phyloP scores from a whole-genome alignment of 2,888 invertebrate genomes.

The Cepaea hortensis region DNA sequence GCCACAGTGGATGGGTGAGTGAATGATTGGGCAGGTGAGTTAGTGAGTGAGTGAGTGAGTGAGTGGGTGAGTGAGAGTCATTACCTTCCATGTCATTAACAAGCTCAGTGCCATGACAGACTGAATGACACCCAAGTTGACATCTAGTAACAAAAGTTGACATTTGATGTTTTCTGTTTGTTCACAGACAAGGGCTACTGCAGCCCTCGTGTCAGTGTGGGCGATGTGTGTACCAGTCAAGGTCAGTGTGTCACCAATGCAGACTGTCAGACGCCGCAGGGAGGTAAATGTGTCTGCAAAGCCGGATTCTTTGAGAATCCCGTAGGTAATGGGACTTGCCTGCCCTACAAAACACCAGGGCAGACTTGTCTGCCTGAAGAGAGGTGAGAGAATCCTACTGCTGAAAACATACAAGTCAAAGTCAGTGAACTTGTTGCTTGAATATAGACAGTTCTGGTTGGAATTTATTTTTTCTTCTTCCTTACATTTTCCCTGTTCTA shows the following conservation, averaged over 20 bases:
- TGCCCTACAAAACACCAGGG: slow-evolving; percentile 45
- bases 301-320: slow-evolving; percentile 8
- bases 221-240: slow-evolving; percentile 37
- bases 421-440: neutral
- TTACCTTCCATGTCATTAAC: too few relatives aligned
- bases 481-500: too few relatives aligned
- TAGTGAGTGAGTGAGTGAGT: neutral
- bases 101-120: too few relatives aligned
- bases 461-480: too few relatives aligned
- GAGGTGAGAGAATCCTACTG: neutral
- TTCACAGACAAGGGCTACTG: slow-evolving; percentile 37
- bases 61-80: neutral
- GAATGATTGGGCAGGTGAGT: too few relatives aligned
- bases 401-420: neutral
- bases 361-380: slow-evolving; percentile 39
- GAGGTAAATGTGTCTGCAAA: slow-evolving; percentile 43
- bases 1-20: too few relatives aligned
- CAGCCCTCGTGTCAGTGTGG: slow-evolving; percentile 29
- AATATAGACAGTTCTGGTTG: neutral
- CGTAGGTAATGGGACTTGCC: slow-evolving; percentile 20
- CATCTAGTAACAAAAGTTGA: neutral
- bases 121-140: too few relatives aligned
- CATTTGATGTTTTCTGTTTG: neutral
- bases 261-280: slow-evolving; percentile 40
- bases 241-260: slow-evolving; percentile 48